phyloP scores from a whole-genome alignment of 2,797 vertebrate genomes.

The Sylvilagus floridanus region DNA sequence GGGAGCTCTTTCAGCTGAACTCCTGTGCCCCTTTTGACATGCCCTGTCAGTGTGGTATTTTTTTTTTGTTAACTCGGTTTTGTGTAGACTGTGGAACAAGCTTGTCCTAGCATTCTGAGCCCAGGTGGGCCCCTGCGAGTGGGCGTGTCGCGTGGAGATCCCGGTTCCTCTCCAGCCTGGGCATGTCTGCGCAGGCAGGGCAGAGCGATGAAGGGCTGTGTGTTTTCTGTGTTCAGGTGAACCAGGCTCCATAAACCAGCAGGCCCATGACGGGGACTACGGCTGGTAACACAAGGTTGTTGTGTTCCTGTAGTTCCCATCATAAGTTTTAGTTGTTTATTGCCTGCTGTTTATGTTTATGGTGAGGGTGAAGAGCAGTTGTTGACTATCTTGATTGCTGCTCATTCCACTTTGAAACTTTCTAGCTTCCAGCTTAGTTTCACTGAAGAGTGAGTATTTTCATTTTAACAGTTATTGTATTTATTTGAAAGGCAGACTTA shows the following conservation, averaged over 20 bases:
- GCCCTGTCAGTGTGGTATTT: background rate
- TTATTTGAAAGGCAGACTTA: too few species aligned
- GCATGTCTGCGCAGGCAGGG: background rate
- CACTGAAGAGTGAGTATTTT: too few species aligned
- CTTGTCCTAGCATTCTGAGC: background rate
- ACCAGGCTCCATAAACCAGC: background rate
- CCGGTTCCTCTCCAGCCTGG: background rate
- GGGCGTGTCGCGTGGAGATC: background rate
- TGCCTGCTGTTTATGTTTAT: conserved; percentile 38
- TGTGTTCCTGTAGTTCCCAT: background rate
- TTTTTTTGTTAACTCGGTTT: background rate
- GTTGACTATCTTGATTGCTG: conserved; percentile 33
- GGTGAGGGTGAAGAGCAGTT: background rate
- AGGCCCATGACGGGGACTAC: background rate
- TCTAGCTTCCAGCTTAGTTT: conserved; percentile 24
- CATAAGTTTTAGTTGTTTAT: conserved; percentile 46
- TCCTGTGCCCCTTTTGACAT: background rate
- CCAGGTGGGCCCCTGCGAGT: background rate
- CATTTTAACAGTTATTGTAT: too few species aligned
- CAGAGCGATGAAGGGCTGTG: background rate
- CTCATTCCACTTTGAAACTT: conserved; percentile 57
- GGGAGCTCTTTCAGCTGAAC: background rate
- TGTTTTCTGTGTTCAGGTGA: background rate
- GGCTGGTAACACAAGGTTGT: too few species aligned
- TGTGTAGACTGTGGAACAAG: conserved; percentile 4